These are phyloP conservation scores for Meliscaeva auricollis DNA, from an alignment of 2,888 invertebrate genomes.

Conservation along the genomic window DNA sequence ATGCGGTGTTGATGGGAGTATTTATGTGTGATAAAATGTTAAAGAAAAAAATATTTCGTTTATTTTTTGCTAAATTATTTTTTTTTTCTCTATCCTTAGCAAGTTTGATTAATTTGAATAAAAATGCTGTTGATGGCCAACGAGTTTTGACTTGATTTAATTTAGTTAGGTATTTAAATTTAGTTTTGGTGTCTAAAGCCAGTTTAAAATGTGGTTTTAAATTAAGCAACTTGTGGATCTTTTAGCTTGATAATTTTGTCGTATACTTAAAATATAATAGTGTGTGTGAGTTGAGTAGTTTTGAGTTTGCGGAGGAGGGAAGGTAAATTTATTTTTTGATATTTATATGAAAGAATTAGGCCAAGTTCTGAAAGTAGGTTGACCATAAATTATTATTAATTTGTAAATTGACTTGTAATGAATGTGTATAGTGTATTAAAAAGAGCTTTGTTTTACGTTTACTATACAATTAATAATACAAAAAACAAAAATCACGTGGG, in stretches of 20 bases:
- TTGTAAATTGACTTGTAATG: constrained; percentile 18
- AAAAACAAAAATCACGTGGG: constrained; percentile 6
- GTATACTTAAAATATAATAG: too few species aligned
- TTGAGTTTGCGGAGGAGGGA: constrained; percentile 9
- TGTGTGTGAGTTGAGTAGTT: background rate
- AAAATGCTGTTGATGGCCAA: constrained; percentile 73
- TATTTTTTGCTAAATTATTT: background rate
- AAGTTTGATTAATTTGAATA: constrained; percentile 68
- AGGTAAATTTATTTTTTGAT: background rate
- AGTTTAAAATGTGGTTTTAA: constrained; percentile 18
- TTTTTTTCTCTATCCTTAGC: constrained; percentile 3
- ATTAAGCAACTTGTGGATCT: constrained; percentile 23
- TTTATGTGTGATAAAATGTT: constrained; percentile 25
- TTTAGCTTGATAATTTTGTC: background rate
- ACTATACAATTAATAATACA: background rate
- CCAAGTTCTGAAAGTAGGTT: constrained; percentile 37
- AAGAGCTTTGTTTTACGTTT: constrained; percentile 12
- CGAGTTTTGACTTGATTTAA: constrained; percentile 52
- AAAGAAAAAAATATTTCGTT: background rate
- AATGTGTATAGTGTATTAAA: background rate
- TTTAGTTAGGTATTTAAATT: constrained; percentile 14
- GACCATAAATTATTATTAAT: background rate
- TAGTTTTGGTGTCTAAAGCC: constrained; percentile 14
- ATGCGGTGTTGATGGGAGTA: constrained; percentile 30
- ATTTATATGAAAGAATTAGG: constrained; percentile 1